Base-by-base conservation (phyloP, 2,113 vertebrate genomes). In the Calyptommatus sinebrachiatus region DNA sequence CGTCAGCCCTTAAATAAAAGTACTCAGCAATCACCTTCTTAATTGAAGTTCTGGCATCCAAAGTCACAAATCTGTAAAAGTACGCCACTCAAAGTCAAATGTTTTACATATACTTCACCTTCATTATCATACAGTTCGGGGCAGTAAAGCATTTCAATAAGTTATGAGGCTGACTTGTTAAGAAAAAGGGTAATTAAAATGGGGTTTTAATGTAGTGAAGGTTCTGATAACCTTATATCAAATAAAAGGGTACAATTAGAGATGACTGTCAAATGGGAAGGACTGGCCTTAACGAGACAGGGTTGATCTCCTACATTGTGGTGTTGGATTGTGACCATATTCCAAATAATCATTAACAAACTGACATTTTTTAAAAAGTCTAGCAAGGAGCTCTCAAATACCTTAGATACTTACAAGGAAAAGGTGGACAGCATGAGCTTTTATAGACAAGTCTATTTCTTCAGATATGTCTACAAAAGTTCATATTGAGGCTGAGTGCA, bases 151-250 rank as follows among this genome's bases (percentile, higher is more conserved):
- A 92, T 90, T 91, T 91, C 88, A 89, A 86, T 83, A 91, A 91
- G 85, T 91, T 93, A 91, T 89, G 89, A 90, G 86, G 90, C 89
- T 87, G 91, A 90, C 68, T 3, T 88, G 88, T 91, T 90, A 89
- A 88, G 89, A 91, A 90, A 93, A 92, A 86, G 88, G 85, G 76
- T 92, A 91, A 92, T 91, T 93, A 93, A 91, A 93, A 90, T 86
- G 84, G 83, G 85, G 89, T 92, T 80, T 92, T 89, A 92, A 76
- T 90, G 65, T 76, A 89, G 85, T 81, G 79, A 83, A 88, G 88
- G 88, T 89, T 79, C 85, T 81, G 86, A 88, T 89, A 84, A 89
- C 86, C 90, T 89, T 85, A 90, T 89, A 89, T 85, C 83, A 88
- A 90, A 90, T 85, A 88, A 90, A 91, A 90, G 86, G 60, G 86